phyloP scores from a whole-genome alignment of 2,113 vertebrate species.

The Triplophysa dalaica region DNA sequence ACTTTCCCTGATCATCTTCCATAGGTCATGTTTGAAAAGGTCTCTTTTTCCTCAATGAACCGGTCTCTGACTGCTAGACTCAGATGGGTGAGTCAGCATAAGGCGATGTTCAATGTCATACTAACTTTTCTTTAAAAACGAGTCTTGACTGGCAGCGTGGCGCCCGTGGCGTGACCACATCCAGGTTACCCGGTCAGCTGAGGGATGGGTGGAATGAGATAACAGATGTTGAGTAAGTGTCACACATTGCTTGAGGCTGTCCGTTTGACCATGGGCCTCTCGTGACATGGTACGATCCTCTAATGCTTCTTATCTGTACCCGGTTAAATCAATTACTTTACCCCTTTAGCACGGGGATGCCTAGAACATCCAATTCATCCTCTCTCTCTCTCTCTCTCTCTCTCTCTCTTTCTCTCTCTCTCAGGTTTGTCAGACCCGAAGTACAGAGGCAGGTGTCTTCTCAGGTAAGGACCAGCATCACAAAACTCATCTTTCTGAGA shows the following conservation, averaged over 20 bases:
- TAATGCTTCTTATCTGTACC: conserved; percentile 55
- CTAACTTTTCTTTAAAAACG: background rate
- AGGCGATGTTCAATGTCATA: background rate
- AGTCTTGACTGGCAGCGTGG: background rate
- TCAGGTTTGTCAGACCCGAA: background rate
- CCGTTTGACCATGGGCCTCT: conserved; percentile 7
- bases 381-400: background rate
- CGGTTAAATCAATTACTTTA: conserved; percentile 62
- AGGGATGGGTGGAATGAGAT: background rate
- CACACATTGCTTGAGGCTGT: background rate
- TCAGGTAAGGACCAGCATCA: conserved; percentile 8
- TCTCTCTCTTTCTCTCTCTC: background rate
- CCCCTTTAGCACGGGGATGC: conserved; percentile 40
- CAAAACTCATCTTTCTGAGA: conserved; percentile 9
- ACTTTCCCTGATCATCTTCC: too few species aligned
- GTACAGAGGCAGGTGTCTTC: background rate
- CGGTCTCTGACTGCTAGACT: background rate
- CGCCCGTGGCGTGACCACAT: background rate
- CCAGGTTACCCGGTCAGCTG: background rate
- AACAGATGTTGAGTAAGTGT: background rate
- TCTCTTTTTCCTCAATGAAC: background rate
- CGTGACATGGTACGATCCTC: background rate
- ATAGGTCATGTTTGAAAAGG: too few species aligned
- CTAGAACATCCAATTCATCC: conserved; percentile 25
- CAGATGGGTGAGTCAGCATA: background rate